phyloP scores from a whole-genome alignment of 2,888 invertebrate species.

The Caenorhabditis japonica region DNA sequence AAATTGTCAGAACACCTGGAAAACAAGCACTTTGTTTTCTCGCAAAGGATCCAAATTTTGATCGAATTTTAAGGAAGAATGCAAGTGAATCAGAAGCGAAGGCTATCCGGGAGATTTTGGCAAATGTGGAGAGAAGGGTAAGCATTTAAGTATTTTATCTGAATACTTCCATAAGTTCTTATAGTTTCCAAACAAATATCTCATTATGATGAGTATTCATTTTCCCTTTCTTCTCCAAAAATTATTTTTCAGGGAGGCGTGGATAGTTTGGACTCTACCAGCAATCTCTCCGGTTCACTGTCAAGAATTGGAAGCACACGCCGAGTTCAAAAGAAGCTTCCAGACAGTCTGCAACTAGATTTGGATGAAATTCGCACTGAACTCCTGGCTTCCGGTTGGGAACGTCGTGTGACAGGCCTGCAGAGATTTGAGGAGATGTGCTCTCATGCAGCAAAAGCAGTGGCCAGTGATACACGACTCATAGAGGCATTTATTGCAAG shows the following conservation, averaged over 20 bases:
- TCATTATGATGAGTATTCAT: too few species aligned
- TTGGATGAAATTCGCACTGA: constrained; percentile 62
- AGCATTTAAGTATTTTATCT: background rate
- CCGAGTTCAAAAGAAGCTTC: constrained; percentile 57
- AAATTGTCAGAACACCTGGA: constrained; percentile 58
- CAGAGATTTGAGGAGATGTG: constrained; percentile 61
- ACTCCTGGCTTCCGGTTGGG: constrained; percentile 59
- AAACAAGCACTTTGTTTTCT: constrained; percentile 56
- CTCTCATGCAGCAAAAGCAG: constrained; percentile 43
- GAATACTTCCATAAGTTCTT: too few species aligned
- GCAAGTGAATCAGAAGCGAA: constrained; percentile 53
- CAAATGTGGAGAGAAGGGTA: constrained; percentile 59
- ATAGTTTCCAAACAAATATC: too few species aligned
- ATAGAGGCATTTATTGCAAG: constrained; percentile 64
- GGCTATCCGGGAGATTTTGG: constrained; percentile 55
- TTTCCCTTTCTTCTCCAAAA: background rate
- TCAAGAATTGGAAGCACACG: constrained; percentile 56
- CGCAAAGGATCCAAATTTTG: constrained; percentile 61
- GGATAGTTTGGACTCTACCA: constrained; percentile 53
- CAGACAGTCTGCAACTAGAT: constrained; percentile 62
- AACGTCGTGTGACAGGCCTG: constrained; percentile 55
- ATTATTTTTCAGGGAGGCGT: constrained; percentile 51
- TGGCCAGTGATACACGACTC: constrained; percentile 60
- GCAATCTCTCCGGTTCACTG: constrained; percentile 44
- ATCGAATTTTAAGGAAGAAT: constrained; percentile 58